Evolutionary conservation across 1,140 invertebrate genomes (phyloP).

Genomic region (Notospermus geniculatus): DNA sequence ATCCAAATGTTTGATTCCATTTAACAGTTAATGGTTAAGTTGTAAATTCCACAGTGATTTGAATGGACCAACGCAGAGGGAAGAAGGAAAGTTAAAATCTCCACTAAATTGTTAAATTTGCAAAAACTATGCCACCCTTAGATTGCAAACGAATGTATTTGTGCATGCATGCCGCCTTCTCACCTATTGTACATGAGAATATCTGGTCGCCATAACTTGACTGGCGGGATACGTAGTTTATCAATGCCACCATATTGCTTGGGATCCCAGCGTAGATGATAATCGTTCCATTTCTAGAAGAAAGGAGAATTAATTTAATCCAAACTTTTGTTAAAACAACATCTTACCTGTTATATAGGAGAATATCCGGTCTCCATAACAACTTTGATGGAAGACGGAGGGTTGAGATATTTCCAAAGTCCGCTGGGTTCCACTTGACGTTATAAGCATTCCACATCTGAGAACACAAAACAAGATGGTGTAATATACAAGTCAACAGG

Average conservation of each 20-base stretch:
- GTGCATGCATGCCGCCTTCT: neutral
- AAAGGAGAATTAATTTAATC: neutral
- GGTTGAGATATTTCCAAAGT: slow-evolving; percentile 95
- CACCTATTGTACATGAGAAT: slow-evolving; percentile 39
- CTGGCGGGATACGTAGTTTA: slow-evolving; percentile 56
- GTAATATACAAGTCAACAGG: no score
- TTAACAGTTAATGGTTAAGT: no score
- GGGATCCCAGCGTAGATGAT: slow-evolving; percentile 58
- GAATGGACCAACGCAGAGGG: no score
- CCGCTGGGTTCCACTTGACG: slow-evolving; percentile 92
- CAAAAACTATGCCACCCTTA: neutral
- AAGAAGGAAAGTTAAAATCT: no score
- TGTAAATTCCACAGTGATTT: no score
- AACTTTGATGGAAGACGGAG: slow-evolving; percentile 92
- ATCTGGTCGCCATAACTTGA: slow-evolving; percentile 38
- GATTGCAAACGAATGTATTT: neutral
- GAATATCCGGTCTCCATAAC: slow-evolving; percentile 98
- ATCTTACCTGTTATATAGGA: slow-evolving; percentile 95
- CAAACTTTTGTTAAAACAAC: neutral
- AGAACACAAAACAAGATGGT: slow-evolving; percentile 22
- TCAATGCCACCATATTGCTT: slow-evolving; percentile 53
- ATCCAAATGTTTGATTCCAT: no score
- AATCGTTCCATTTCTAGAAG: slow-evolving; percentile 59
- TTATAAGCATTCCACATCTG: slow-evolving; percentile 99
- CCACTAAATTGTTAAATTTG: no score